These are phyloP conservation scores for Ochropleura plecta DNA, from an alignment of 2,888 invertebrate species.

Conservation along the genomic window DNA sequence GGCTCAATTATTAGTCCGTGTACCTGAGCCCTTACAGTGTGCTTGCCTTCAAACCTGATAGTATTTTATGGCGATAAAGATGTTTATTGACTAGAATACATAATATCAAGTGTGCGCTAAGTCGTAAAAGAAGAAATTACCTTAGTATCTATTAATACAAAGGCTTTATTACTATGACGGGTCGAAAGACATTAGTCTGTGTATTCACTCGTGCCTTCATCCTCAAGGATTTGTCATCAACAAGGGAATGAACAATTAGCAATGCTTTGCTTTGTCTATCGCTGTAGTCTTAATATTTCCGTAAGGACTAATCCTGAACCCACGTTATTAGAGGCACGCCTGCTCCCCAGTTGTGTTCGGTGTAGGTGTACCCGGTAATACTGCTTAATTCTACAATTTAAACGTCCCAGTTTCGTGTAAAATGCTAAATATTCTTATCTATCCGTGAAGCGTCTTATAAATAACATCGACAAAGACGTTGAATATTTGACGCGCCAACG, in stretches of 20 bases:
- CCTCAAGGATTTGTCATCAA: slow-evolving; percentile 49
- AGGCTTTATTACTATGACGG: slow-evolving; percentile 16
- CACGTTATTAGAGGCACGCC: slow-evolving; percentile 32
- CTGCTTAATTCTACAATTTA: slow-evolving; percentile 45
- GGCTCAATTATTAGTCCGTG: slow-evolving; percentile 80
- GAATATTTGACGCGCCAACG: slow-evolving; percentile 82
- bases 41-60: slow-evolving; percentile 61
- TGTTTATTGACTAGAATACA: slow-evolving; percentile 8
- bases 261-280: slow-evolving; percentile 44
- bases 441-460: slow-evolving; percentile 67
- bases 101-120: not conserved
- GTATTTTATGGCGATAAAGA: slow-evolving; percentile 32
- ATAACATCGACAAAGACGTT: slow-evolving; percentile 76
- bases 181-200: slow-evolving; percentile 19
- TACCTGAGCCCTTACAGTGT: slow-evolving; percentile 71
- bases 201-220: slow-evolving; percentile 28
- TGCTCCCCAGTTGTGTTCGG: slow-evolving; percentile 38
- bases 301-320: slow-evolving; percentile 35
- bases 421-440: slow-evolving; percentile 65
- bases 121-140: not conserved
- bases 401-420: slow-evolving; percentile 46
- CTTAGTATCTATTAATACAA: slow-evolving; percentile 6
- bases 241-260: slow-evolving; percentile 60
- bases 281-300: slow-evolving; percentile 37
- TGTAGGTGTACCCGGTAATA: slow-evolving; percentile 34